Evolutionary conservation across 2,888 invertebrate genomes (phyloP), one percentile per base, ranked within the genome.

Genomic region (Balanococcus diminutus): DNA sequence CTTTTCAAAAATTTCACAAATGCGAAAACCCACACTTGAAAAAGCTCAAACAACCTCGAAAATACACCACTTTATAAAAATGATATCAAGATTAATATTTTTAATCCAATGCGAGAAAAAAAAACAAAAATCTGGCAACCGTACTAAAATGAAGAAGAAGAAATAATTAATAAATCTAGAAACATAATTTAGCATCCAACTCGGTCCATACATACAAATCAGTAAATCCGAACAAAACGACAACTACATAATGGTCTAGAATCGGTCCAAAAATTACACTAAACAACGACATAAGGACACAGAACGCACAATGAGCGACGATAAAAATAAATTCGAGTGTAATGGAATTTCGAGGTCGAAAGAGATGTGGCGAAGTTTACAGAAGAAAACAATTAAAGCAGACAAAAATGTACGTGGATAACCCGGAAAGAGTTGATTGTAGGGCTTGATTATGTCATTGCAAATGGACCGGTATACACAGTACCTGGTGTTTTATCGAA

Each of bases 361-460:
- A 79, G 36, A 79, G 75, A 79, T 79, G 75, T 79, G 75, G 75
- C 75, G 75, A 79, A 79, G 75, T 79, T 79, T 36, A 79, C 75
- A 79, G 75, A 79, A 79, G 75, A 79, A 79, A 79, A 36, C 75
- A 79, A 79, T 79, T 79, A 79, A 79, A 79, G 75, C 19, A 79
- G 75, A 79, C 36, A 79, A 79, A 79, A 79, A 46, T 14, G 36
- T 8, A n/a, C 36, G 75, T 14, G 75, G 75, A 79, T 79, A 79
- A 79, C 75, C 19, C 75, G 75, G 28, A 32, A 67, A 67, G 67
- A 67, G 67, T 67, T 67, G 67, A 67, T 67, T 67, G 16, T 28
- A 28, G 28, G 28, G 67, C 28, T 67, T 28, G 67, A 67, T 67
- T 67, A 67, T 28, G 67, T 28, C 67, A 67, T 67, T 67, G 28